These are phyloP conservation scores for Zoanthus solanderi DNA, from an alignment of 92 coral and sea anemone genomes.

Conservation along the genomic window DNA sequence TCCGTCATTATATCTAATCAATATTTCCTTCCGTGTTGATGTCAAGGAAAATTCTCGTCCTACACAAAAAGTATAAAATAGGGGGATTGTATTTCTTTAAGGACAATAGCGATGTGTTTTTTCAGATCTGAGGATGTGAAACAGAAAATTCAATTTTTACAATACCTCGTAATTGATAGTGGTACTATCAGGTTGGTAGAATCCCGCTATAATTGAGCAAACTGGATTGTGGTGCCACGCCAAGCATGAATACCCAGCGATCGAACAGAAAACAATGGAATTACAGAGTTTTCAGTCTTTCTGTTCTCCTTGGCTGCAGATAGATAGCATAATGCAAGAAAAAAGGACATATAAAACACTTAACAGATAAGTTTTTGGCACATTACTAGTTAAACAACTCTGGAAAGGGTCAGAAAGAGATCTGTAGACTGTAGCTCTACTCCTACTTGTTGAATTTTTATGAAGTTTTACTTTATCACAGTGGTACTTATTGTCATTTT, in stretches of 20 bases:
- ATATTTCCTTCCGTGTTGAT: too few species aligned
- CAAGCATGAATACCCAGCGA: conserved; percentile 59
- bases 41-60: too few species aligned
- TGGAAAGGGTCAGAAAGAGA: too few species aligned
- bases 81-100: too few species aligned
- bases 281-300: not conserved
- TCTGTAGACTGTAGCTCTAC: too few species aligned
- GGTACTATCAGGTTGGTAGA: not conserved
- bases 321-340: conserved; percentile 3
- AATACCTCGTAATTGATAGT: conserved; percentile 7
- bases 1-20: too few species aligned
- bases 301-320: conserved; percentile 11
- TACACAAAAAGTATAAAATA: too few species aligned
- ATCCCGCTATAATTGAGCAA: conserved; percentile 42
- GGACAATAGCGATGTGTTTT: not conserved
- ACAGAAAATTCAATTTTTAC: not conserved
- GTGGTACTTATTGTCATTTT: too few species aligned
- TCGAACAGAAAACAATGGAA: conserved; percentile 31
- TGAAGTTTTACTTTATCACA: too few species aligned
- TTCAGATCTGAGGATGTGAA: not conserved
- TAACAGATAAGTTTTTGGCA: too few species aligned
- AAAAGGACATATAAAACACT: not conserved
- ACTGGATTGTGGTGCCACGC: conserved; percentile 53
- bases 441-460: too few species aligned
- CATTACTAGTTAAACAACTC: too few species aligned